These are phyloP conservation scores for Simalia tracyae DNA, from an alignment of 2,797 vertebrate species.

Conservation along the genomic window DNA sequence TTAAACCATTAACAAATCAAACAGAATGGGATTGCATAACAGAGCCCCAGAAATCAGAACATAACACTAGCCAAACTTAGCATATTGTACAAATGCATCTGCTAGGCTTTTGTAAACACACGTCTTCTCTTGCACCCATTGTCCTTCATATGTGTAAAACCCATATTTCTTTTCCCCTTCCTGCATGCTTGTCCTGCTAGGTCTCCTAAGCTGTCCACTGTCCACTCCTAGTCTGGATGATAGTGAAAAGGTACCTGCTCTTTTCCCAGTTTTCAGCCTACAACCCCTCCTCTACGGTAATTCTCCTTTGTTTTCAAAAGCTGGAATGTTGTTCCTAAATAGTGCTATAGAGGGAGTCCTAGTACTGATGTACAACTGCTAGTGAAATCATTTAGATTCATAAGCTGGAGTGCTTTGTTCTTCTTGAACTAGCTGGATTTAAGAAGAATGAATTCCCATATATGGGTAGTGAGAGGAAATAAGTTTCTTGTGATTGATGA, in stretches of 20 bases:
- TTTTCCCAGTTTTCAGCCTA: background rate
- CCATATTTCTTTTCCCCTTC: background rate
- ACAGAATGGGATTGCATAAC: background rate
- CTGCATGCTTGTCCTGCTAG: background rate
- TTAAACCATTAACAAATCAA: background rate
- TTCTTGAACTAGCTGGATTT: background rate
- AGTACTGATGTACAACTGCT: background rate
- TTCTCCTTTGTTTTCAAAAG: conserved; percentile 14
- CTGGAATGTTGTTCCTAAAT: background rate
- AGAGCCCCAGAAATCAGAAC: background rate
- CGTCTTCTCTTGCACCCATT: background rate
- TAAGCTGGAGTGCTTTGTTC: background rate
- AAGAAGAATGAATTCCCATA: background rate
- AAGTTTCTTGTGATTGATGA: background rate
- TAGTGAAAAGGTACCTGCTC: background rate
- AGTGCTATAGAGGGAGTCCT: conserved; percentile 5
- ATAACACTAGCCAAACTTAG: background rate
- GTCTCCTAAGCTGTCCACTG: background rate
- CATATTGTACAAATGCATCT: background rate
- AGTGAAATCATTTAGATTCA: background rate
- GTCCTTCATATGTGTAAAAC: background rate
- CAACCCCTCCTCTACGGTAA: background rate
- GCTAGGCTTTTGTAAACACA: background rate
- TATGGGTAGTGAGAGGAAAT: no score
- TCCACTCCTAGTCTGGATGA: background rate